Base-by-base conservation (phyloP, 2,888 invertebrate species). In the Drosophila birchii region DNA sequence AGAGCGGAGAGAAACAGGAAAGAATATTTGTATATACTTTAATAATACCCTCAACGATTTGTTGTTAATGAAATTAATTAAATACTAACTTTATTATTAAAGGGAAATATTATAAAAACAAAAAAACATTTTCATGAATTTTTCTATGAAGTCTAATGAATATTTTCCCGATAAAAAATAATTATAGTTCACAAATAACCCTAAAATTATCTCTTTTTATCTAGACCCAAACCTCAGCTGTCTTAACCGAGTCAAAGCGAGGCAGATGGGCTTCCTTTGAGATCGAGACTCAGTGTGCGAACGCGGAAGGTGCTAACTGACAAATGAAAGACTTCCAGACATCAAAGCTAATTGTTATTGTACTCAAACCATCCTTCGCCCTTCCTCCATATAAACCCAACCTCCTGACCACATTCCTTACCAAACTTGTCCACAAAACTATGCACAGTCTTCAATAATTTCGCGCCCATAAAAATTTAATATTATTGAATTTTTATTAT, bases 401-500 rank as follows among this genome's bases (percentile, higher is more conserved):
- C 26, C 20, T 45, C 32, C 44, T 12, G 18, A 6, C 18, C 14
- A n/a, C 59, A 47, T 38, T 58, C 49, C 43, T 43, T 49, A 32
- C 51, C 58, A 55, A 49, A 63, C 68, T 75, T 56, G 78, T 72
- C 68, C 68, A 49, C 61, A 56, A 69, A 69, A 64, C 64, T 73
- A 69, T 83, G 78, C 44, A 14, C 47, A 68, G 51, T 51, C 41
- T 32, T 69, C 69, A 68, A 74, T 53, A 68, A 76, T 81, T 81
- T 89, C 78, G 70, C 74, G 78, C 76, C 54, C 85, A 90, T 88
- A 75, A 86, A 90, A 86, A 74, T 88, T 86, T 86, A 85, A 78
- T 84, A 81, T 90, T 86, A 86, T 90, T 90, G 86, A 86, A 81
- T 79, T 88, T 81, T 79, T 81, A 75, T 76, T 69, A 70, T 70